phyloP scores from a whole-genome alignment of 2,888 invertebrate species.

The Phalera bucephala region DNA sequence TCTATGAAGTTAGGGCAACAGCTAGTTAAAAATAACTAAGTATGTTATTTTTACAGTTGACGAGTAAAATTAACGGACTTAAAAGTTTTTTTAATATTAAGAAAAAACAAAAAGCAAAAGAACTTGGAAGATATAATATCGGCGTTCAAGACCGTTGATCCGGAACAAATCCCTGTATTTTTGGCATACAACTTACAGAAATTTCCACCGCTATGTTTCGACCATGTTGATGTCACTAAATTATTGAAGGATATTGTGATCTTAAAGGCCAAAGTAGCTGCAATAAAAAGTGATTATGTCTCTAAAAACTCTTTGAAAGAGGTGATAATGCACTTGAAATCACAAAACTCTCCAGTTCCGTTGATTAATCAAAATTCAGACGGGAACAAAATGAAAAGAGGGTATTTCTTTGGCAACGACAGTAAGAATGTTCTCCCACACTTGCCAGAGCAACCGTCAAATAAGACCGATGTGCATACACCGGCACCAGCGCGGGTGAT shows the following conservation, averaged over 20 bases:
- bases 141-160: constrained; percentile 1
- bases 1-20: too few relatives aligned
- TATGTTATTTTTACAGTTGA: too few relatives aligned
- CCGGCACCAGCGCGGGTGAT: too few relatives aligned
- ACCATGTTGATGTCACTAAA: constrained; percentile 2
- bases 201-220: constrained; percentile 7
- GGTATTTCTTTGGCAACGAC: too few relatives aligned
- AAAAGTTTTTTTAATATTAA: too few relatives aligned
- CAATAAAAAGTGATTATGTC: not conserved
- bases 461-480: too few relatives aligned
- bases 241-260: constrained; percentile 2
- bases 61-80: too few relatives aligned
- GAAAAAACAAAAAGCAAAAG: not conserved
- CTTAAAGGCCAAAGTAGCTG: constrained; percentile 1
- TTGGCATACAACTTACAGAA: constrained; percentile 5
- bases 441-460: not conserved
- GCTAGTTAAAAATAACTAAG: too few relatives aligned
- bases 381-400: too few relatives aligned
- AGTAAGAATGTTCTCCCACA: not conserved
- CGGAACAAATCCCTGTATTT: constrained; percentile 3
- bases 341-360: too few relatives aligned
- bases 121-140: constrained; percentile 8
- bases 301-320: not conserved
- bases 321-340: too few relatives aligned
- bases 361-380: too few relatives aligned